Conservation (phyloP, 2,797 vertebrate species). For the Enteromius thamalakanensis region DNA sequence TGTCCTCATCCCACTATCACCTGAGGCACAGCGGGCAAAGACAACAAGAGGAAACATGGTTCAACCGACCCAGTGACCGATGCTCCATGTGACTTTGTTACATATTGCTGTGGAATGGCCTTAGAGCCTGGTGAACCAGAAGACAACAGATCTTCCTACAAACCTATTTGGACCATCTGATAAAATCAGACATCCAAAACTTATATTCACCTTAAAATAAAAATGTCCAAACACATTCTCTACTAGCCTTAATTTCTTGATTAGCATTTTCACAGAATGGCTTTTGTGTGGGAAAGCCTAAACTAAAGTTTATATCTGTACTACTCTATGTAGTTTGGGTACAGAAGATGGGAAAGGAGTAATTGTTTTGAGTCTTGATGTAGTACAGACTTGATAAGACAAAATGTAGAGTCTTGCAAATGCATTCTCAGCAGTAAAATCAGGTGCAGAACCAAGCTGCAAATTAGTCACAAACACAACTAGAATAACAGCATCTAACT, state of each 20-base stretch:
- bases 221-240: neutral
- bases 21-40: constrained; percentile 22
- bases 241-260: no score
- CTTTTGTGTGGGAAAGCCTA: neutral
- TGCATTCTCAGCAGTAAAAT: neutral
- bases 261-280: neutral
- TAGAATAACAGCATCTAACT: constrained; percentile 4
- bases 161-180: neutral
- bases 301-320: neutral
- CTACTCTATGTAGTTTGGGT: neutral
- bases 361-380: neutral
- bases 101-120: neutral
- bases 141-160: neutral
- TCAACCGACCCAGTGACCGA: neutral
- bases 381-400: neutral
- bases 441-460: neutral
- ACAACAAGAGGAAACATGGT: constrained; percentile 38
- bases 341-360: neutral
- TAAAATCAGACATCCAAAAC: neutral
- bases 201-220: neutral
- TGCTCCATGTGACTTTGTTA: no score
- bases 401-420: neutral
- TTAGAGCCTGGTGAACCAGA: neutral
- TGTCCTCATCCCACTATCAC: constrained; percentile 35
- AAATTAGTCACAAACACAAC: neutral